Evolutionary conservation across 2,888 invertebrate genomes (phyloP).

Genomic region (Dysmachus trigonus): DNA sequence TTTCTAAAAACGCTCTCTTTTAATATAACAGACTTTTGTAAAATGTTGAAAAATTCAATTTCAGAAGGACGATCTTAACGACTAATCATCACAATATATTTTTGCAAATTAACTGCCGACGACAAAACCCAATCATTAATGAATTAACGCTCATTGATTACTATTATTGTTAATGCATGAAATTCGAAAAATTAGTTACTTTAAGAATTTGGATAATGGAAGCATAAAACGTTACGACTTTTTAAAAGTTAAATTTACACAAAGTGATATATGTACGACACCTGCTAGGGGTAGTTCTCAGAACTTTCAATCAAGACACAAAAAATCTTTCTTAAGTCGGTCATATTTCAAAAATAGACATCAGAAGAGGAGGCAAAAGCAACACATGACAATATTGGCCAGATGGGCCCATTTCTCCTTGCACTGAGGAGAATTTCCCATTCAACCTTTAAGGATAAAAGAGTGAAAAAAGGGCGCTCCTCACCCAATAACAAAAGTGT

Average conservation of each 20-base stretch:
- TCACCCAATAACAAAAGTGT: neutral
- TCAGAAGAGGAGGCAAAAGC: neutral
- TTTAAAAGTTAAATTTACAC: neutral
- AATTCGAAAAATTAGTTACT: too few relatives aligned
- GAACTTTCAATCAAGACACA: neutral
- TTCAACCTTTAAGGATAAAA: neutral
- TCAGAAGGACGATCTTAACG: too few relatives aligned
- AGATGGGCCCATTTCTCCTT: neutral
- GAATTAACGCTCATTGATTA: too few relatives aligned
- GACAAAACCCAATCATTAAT: too few relatives aligned
- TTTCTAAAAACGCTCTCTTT: too few relatives aligned
- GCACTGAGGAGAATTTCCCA: neutral
- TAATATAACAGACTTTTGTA: too few relatives aligned
- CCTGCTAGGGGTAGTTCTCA: neutral
- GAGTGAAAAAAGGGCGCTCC: neutral
- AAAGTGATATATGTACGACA: neutral
- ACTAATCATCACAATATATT: too few relatives aligned
- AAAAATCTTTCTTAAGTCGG: neutral
- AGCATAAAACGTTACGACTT: neutral
- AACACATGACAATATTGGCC: neutral
- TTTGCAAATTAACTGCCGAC: too few relatives aligned
- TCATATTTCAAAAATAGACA: neutral
- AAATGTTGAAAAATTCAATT: too few relatives aligned
- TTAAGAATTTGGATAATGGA: too few relatives aligned
- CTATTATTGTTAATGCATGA: too few relatives aligned